These are phyloP conservation scores for Cancer borealis DNA, from an alignment of 2,888 invertebrate species.

Conservation along the genomic window DNA sequence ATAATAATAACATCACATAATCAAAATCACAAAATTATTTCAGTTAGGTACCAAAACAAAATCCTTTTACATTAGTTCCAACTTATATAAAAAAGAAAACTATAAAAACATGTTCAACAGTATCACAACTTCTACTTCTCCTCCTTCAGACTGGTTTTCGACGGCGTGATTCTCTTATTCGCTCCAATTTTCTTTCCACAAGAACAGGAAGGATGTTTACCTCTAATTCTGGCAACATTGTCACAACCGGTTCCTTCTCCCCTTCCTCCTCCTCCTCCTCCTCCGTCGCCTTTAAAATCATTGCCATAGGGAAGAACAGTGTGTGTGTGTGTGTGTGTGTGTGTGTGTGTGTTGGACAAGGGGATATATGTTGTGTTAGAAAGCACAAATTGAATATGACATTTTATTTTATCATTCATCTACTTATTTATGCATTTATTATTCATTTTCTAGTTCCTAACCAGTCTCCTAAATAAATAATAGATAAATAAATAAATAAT, in stretches of 20 bases:
- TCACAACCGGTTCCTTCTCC: neutral
- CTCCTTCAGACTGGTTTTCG: neutral
- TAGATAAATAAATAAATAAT: too few species aligned
- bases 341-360: neutral
- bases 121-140: neutral
- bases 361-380: too few species aligned
- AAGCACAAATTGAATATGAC: too few species aligned
- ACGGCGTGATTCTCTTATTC: neutral
- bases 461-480: too few species aligned
- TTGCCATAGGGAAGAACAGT: neutral
- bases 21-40: too few species aligned
- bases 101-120: neutral
- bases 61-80: too few species aligned
- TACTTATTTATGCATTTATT: too few species aligned
- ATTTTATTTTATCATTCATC: too few species aligned
- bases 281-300: neutral
- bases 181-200: neutral
- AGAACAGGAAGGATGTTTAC: neutral
- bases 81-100: neutral
- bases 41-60: too few species aligned
- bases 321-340: constrained; percentile 6
- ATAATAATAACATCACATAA: too few species aligned
- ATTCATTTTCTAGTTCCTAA: too few species aligned
- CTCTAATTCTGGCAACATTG: neutral
- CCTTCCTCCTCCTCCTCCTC: neutral